These are phyloP conservation scores for Stichopus chloronotus DNA, from an alignment of 35 echinoderm and acorn worm species.

Conservation along the genomic window DNA sequence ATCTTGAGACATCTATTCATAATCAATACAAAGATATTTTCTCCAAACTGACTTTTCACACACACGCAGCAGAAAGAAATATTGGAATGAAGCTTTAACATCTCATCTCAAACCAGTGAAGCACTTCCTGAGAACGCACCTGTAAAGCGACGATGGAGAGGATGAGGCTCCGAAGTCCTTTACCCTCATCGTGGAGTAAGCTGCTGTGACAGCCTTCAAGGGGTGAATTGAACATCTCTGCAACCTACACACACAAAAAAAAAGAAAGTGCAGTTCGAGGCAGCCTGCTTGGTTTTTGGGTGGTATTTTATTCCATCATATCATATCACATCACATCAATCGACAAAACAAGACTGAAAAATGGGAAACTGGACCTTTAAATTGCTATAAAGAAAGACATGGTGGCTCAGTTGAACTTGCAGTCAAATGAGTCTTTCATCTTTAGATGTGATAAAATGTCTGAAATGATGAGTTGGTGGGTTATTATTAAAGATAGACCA, in stretches of 20 bases:
- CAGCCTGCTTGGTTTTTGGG: not conserved
- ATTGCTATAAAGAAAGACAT: too few species aligned
- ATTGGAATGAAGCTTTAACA: too few species aligned
- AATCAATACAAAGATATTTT: too few species aligned
- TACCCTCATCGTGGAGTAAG: slow-evolving; percentile 89
- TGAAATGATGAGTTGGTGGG: too few species aligned
- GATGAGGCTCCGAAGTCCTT: slow-evolving; percentile 77
- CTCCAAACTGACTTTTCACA: too few species aligned
- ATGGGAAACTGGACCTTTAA: not conserved
- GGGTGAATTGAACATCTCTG: slow-evolving; percentile 74
- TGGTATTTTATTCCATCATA: not conserved
- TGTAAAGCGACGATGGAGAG: slow-evolving; percentile 78
- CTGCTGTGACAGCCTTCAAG: slow-evolving; percentile 89
- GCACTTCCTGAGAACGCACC: slow-evolving; percentile 23
- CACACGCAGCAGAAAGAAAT: too few species aligned
- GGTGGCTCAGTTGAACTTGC: too few species aligned
- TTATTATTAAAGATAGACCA: too few species aligned
- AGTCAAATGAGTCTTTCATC: too few species aligned
- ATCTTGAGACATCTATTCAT: too few species aligned
- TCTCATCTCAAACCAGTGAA: too few species aligned
- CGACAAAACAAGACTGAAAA: not conserved
- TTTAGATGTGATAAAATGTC: too few species aligned
- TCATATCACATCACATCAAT: not conserved
- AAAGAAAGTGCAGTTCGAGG: not conserved
- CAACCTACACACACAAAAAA: slow-evolving; percentile 55